Percentiles rank a stretch among this genome's conserved stretches.
phyloP scores from a whole-genome alignment of 1,140 invertebrate species.

The Pectinophora gossypiella region DNA sequence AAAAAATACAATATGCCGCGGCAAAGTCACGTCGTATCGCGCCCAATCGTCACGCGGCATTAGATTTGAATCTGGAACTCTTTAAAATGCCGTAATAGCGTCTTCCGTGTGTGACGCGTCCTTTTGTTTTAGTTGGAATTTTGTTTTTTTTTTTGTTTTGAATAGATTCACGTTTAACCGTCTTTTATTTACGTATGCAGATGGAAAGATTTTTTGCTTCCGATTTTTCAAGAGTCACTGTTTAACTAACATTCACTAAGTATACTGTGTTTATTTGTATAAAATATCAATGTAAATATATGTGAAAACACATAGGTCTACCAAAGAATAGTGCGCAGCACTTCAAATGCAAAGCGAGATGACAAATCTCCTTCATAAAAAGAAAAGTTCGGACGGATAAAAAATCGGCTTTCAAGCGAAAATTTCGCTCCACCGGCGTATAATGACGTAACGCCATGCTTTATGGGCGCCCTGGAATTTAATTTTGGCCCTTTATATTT shows the following conservation, averaged over 20 bases:
- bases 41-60: slow-evolving; percentile 55
- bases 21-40: slow-evolving; percentile 20
- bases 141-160: no score
- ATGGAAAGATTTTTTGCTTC: no score
- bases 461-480: neutral
- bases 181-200: no score
- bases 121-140: no score
- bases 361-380: neutral
- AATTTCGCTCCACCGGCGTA: neutral
- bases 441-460: slow-evolving; percentile 3
- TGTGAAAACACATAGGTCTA: no score
- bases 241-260: no score
- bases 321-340: neutral
- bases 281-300: no score
- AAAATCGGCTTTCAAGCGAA: neutral
- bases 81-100: slow-evolving; percentile 58
- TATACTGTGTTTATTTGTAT: no score
- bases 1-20: slow-evolving; percentile 7
- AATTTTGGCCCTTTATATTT: slow-evolving; percentile 2
- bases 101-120: slow-evolving; percentile 27
- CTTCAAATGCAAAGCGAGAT: neutral
- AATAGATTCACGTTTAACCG: no score
- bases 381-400: neutral
- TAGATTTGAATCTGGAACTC: slow-evolving; percentile 66
- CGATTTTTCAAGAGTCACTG: no score